Evolutionary conservation across 2,113 vertebrate genomes (phyloP), one percentile per base, ranked within the genome.

Genomic region (Grammomys surdaster): DNA sequence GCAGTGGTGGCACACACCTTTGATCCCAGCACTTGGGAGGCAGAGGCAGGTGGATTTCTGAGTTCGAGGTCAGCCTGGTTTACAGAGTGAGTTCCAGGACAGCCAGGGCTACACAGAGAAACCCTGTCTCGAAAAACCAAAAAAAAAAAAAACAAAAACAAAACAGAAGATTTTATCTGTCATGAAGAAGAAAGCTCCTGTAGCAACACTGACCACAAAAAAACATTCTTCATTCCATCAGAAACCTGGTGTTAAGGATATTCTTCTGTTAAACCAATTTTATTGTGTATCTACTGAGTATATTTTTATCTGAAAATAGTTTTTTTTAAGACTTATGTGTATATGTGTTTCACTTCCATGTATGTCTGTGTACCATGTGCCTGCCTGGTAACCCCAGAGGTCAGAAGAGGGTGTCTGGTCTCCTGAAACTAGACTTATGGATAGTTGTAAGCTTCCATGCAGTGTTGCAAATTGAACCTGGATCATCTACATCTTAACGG

Each of bases 211-310:
- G 72, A 16, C 28, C 60, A 67, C 84, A 33, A 82, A 51, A 22
- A 82, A 26, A 85, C 82, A 82, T 6, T 89, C 56, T 65, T 80
- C 36, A 40, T 3, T 48, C 43, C 40, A 33, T 13, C 80, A 24
- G n/a, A 36, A 87, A 78, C 46, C 56, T 95, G 73, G 95, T 70
- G 51, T 48, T 89, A 48, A 63, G 26, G 16, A 31, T 51, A 73
- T 56, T 73, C 72, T 93, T 58, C 90, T 85, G 72, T 26, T 51
- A 54, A 67, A 88, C 13, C 46, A 26, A 91, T 90, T 90, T 96
- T 22, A 33, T 2, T 94, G 1, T 78, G 78, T 54, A n/a, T 16
- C 26, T 90, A 4, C 33, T 92, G 33, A n/a, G 12, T 43, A 56
- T 87, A 46, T 81, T 94, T 51, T 78, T 24, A 89, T 46, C 54